Evolutionary conservation across 2,888 invertebrate genomes (phyloP).

Genomic region (Caenorhabditis sp.): DNA sequence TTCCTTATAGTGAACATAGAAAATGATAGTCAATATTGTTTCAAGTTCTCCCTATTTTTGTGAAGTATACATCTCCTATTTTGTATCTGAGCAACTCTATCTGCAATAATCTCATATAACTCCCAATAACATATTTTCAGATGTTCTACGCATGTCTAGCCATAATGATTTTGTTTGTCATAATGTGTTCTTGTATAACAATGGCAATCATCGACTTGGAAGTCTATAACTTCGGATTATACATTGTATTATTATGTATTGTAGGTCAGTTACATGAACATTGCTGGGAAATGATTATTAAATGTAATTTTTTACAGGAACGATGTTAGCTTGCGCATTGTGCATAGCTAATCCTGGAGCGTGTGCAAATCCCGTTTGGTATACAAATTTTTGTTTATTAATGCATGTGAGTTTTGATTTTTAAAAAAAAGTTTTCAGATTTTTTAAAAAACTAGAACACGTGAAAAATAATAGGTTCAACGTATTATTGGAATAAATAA

Average conservation of each 20-base stretch:
- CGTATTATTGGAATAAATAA: too few relatives aligned
- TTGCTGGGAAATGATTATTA: not conserved
- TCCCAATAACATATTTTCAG: conserved; percentile 10
- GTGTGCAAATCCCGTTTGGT: conserved; percentile 69
- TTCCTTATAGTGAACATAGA: too few relatives aligned
- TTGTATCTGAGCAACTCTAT: too few relatives aligned
- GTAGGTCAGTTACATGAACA: conserved; percentile 69
- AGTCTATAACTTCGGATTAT: conserved; percentile 70
- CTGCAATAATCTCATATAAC: too few relatives aligned
- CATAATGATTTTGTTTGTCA: conserved; percentile 62
- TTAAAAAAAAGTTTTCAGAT: too few relatives aligned
- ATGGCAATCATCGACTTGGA: conserved; percentile 70
- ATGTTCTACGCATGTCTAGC: conserved; percentile 71
- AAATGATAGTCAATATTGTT: too few relatives aligned
- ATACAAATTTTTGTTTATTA: conserved; percentile 66
- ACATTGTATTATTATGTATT: conserved; percentile 69
- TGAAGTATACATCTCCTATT: too few relatives aligned
- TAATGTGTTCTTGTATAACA: conserved; percentile 67
- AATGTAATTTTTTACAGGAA: conserved; percentile 54
- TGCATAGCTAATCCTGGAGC: conserved; percentile 70
- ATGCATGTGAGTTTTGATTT: conserved; percentile 65
- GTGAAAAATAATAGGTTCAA: too few relatives aligned
- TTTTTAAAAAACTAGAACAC: too few relatives aligned
- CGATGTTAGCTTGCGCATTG: conserved; percentile 69
- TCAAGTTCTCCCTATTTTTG: too few relatives aligned